Evolutionary conservation across 2,888 invertebrate genomes (phyloP), one percentile per base, ranked within the genome.

Genomic region (Augiades crinisus): DNA sequence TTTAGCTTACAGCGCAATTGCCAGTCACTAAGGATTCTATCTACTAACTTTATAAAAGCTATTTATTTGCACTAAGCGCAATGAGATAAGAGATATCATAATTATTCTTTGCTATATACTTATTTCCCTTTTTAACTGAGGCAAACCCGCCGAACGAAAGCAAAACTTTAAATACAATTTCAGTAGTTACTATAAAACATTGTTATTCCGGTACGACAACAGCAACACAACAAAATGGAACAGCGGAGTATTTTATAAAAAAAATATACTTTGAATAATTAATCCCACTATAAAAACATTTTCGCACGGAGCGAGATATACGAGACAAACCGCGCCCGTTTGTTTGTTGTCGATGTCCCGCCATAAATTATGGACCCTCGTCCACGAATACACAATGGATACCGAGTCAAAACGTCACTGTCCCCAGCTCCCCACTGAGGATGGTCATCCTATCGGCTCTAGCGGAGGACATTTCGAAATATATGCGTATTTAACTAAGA

Each of bases 361-460:
- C 67, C 65, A 78, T 81, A 83, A 85, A 84, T 85, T 78, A 78
- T 69, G 63, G 65, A 85, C 85, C 86, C 85, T 82, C 73, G 81
- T 83, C 81, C 65, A 63, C 62, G 67, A 70, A 71, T 72, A 72
- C 78, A 83, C 63, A 66, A 63, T 64, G 64, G 65, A 61, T 58
- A 56, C 41, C 53, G 58, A 70, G 69, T 69, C 72, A 68, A 68
- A 73, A 72, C 68, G 68, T 70, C 72, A 60, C 59, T 56, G 31
- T 57, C 61, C 58, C 44, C 34, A 34, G 33, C 17, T 27, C 33
- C 41, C 49, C 31, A 33, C 19, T 34, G 41, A 34, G 49, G 40
- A 49, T 49, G 49, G 41, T 41, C 49, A 33, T 17, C 33, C 40
- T 40, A 49, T 31, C 47, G 31, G 47, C 47, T 22, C 31, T 24